Evolutionary conservation across 2,888 invertebrate species (phyloP), one percentile per base, ranked within the genome.

Genomic region (Sphinx pinastri): DNA sequence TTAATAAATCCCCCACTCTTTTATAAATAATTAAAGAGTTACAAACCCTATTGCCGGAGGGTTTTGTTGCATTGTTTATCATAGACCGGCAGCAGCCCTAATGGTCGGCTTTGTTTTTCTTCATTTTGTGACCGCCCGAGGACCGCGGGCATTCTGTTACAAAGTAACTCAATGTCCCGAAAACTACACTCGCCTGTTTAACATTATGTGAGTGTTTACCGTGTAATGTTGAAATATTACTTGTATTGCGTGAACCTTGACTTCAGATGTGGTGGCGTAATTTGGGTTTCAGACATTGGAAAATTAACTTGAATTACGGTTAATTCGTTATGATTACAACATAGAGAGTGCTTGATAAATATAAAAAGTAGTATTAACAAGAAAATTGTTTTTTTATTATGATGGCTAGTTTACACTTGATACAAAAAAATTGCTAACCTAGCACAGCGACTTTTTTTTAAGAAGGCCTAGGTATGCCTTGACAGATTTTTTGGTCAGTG

Each of bases 61-160:
- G 76, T 77, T 78, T 72, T 73, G 74, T 74, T 75, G 75, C 80
- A 84, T 83, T 88, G 84, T 88, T 89, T 86, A 84, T 85, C 84
- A 82, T 82, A 80, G 80, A 77, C 75, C 76, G 79, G 79, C 77
- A 78, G 77, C 84, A 87, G 74, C 85, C 84, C 84, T 89, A 88
- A 89, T 88, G 86, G 85, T 71, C 49, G 79, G 82, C 84, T 86
- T 90, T 90, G 90, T 90, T 90, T 88, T 89, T 86, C 88, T 87
- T 88, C 85, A 87, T 88, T 86, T 85, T 83, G 80, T 83, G 76
- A 78, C 84, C 83, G 80, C 81, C 77, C 74, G 71, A 74, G 76
- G 80, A 79, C 82, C 79, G 74, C 72, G 58, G 78, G 76, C 74
- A 78, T 80, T 79, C 77, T 73, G 80, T 78, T 76, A 81, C 82